phyloP scores from a whole-genome alignment of 2,797 vertebrate genomes.

The Anisognathus igniventris region DNA sequence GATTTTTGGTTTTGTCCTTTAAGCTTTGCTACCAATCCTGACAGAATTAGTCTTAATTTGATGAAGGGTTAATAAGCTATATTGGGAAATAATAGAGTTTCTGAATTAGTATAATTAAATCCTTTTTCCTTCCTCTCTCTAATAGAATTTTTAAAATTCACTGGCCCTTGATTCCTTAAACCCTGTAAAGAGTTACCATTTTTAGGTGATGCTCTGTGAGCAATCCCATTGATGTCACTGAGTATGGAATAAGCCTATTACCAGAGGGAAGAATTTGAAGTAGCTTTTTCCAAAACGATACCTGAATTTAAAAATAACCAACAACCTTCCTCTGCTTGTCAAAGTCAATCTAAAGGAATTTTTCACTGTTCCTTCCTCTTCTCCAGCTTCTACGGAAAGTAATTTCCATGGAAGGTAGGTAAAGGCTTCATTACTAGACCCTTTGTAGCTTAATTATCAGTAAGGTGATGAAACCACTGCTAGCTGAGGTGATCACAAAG shows the following conservation, averaged over 20 bases:
- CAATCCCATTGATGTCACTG: slow-evolving; percentile 4
- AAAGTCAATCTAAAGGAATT: neutral
- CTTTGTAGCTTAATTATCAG: neutral
- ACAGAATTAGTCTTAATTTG: neutral
- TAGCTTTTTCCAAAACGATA: neutral
- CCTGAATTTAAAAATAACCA: slow-evolving; percentile 13
- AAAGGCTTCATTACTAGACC: neutral
- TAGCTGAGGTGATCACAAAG: neutral
- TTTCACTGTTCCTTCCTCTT: neutral
- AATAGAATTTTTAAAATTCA: neutral
- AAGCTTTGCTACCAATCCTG: neutral
- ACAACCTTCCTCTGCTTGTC: neutral
- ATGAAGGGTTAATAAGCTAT: neutral
- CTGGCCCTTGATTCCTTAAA: neutral
- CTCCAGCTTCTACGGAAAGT: neutral
- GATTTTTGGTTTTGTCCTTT: neutral
- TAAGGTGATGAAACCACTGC: neutral
- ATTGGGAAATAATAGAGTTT: neutral
- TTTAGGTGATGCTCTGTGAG: slow-evolving; percentile 31
- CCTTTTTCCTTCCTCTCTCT: neutral
- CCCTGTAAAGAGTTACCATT: neutral
- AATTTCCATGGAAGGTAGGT: neutral
- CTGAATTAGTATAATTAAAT: neutral
- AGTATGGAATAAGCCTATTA: slow-evolving; percentile 1
- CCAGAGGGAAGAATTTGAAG: neutral